A percentile compares a stretch with the other conserved stretches of the same genome.
These are phyloP conservation scores for Molossus molossus DNA, from an alignment of 2,797 vertebrate species.

Conservation along the genomic window DNA sequence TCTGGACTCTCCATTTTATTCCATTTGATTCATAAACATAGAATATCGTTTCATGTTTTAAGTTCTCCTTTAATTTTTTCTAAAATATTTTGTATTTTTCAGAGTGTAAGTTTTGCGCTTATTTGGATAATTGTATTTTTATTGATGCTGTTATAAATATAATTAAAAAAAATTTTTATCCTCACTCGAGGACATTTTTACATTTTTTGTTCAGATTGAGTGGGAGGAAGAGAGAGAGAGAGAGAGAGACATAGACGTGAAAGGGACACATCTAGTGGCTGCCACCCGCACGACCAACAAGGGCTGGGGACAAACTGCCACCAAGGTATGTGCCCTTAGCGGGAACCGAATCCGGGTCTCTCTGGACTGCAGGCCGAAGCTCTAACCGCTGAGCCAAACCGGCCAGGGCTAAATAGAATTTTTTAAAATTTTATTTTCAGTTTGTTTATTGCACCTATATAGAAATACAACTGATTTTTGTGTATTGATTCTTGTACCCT, in stretches of 20 bases:
- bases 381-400: too few species aligned
- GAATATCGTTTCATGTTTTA: not conserved
- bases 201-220: too few species aligned
- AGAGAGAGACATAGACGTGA: too few species aligned
- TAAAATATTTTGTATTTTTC: constrained; percentile 1
- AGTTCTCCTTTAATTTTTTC: constrained; percentile 45
- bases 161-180: not conserved
- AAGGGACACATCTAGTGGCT: too few species aligned
- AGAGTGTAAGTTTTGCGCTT: not conserved
- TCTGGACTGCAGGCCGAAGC: too few species aligned
- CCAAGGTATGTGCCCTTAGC: too few species aligned
- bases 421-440: not conserved
- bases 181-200: too few species aligned
- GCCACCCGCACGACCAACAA: too few species aligned
- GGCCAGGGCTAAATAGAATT: not conserved
- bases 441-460: not conserved
- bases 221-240: too few species aligned
- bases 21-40: not conserved
- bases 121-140: constrained; percentile 44
- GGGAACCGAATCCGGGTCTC: too few species aligned
- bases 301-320: too few species aligned
- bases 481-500: constrained; percentile 20
- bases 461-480: constrained; percentile 38
- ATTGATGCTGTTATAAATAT: constrained; percentile 30
- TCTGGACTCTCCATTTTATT: constrained; percentile 34